A percentile compares a stretch with the other conserved stretches of the same genome.
These are phyloP conservation scores for Drepana falcataria DNA, from an alignment of 2,888 invertebrate genomes.

Conservation along the genomic window DNA sequence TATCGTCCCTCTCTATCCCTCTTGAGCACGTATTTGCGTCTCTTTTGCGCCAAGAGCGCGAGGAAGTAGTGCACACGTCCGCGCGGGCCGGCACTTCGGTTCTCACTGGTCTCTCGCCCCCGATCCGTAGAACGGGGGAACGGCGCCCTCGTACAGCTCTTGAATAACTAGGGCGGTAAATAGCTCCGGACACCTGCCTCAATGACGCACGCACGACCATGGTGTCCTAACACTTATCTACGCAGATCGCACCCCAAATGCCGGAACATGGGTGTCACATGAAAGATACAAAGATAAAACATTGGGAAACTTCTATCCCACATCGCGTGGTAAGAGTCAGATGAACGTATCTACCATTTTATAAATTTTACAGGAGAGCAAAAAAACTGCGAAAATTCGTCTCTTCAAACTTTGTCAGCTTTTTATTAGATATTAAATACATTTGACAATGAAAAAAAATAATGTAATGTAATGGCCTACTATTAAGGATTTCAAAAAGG, in stretches of 20 bases:
- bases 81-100: conserved; percentile 60
- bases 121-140: conserved; percentile 63
- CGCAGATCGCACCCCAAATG: conserved; percentile 23
- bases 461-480: too few species aligned
- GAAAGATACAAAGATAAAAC: neutral
- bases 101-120: conserved; percentile 58
- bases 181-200: conserved; percentile 64
- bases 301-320: neutral
- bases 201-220: conserved; percentile 45
- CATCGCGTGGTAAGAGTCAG: too few species aligned
- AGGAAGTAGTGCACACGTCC: conserved; percentile 49
- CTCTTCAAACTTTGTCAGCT: too few species aligned
- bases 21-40: conserved; percentile 44
- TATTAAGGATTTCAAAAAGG: too few species aligned
- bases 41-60: conserved; percentile 29
- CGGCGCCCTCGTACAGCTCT: conserved; percentile 49
- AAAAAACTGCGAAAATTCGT: too few species aligned
- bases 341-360: neutral
- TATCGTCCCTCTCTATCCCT: conserved; percentile 53
- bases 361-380: too few species aligned
- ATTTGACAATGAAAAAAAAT: too few species aligned
- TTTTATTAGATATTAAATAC: too few species aligned
- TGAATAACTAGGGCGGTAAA: conserved; percentile 70
- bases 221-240: conserved; percentile 18
- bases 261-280: conserved; percentile 10